These are phyloP conservation scores for Egretta garzetta DNA, from an alignment of 2,113 vertebrate genomes.

Conservation along the genomic window DNA sequence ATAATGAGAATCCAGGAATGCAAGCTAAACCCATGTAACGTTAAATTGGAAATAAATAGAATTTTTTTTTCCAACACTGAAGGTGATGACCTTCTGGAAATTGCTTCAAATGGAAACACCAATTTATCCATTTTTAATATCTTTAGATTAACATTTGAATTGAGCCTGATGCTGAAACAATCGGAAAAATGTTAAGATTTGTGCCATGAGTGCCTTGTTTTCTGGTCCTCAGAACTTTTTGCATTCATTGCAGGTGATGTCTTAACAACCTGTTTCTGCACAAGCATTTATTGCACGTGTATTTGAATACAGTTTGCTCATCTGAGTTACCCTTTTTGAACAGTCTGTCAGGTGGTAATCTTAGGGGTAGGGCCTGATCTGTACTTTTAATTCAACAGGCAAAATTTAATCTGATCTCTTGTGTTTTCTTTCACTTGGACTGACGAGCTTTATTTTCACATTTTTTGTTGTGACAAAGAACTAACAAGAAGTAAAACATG, in stretches of 20 bases:
- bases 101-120: background rate
- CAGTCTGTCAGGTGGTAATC: background rate
- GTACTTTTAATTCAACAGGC: background rate
- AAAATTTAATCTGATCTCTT: background rate
- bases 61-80: background rate
- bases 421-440: background rate
- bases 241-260: background rate
- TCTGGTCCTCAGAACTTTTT: background rate
- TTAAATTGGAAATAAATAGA: background rate
- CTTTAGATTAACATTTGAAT: background rate
- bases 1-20: background rate
- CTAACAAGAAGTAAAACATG: background rate
- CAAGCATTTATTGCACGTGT: background rate
- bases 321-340: background rate
- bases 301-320: background rate
- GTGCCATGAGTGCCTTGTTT: background rate
- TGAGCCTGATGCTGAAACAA: background rate
- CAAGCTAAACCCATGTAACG: background rate
- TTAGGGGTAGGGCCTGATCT: background rate
- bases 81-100: background rate
- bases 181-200: background rate
- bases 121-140: background rate
- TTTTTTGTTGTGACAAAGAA: background rate
- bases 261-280: background rate
- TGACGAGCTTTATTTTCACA: background rate